phyloP scores from a whole-genome alignment of 2,888 invertebrate species.

The Mechanitis messenoides region DNA sequence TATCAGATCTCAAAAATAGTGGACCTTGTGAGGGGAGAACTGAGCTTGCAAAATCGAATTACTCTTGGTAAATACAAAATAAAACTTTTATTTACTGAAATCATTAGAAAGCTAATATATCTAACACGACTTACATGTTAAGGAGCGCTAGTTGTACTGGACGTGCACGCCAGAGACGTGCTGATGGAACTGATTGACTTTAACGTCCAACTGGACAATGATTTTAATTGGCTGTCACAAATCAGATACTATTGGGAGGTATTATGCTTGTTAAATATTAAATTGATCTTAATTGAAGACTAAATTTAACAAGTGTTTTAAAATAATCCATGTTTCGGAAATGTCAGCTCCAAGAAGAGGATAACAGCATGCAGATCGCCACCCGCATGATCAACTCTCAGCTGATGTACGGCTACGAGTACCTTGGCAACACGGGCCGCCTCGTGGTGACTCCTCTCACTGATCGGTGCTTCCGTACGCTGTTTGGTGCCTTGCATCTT shows the following conservation, averaged over 20 bases:
- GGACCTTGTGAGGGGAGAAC: conserved; percentile 88
- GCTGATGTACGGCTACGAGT: conserved; percentile 94
- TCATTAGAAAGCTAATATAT: background rate
- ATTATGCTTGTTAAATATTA: conserved; percentile 23
- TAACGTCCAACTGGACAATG: conserved; percentile 81
- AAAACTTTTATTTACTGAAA: background rate
- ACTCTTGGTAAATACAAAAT: conserved; percentile 80
- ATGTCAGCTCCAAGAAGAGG: conserved; percentile 68
- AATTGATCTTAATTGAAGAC: too few relatives aligned
- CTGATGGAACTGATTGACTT: conserved; percentile 81
- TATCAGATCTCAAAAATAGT: conserved; percentile 89
- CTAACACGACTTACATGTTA: conserved; percentile 26
- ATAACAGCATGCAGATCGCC: conserved; percentile 71
- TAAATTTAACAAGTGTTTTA: too few relatives aligned
- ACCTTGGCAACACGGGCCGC: conserved; percentile 91
- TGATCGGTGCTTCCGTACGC: conserved; percentile 93
- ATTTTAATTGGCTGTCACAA: conserved; percentile 91
- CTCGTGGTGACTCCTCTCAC: conserved; percentile 96
- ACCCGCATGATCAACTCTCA: conserved; percentile 94
- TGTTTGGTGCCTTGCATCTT: conserved; percentile 93
- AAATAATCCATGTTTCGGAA: background rate
- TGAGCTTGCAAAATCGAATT: conserved; percentile 90
- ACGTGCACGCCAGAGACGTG: conserved; percentile 95
- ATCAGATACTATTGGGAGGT: conserved; percentile 92
- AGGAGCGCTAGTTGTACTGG: conserved; percentile 93